Evolutionary conservation across 2,888 invertebrate species (phyloP), one percentile per base, ranked within the genome.

Genomic region (Agrotis exclamationis): DNA sequence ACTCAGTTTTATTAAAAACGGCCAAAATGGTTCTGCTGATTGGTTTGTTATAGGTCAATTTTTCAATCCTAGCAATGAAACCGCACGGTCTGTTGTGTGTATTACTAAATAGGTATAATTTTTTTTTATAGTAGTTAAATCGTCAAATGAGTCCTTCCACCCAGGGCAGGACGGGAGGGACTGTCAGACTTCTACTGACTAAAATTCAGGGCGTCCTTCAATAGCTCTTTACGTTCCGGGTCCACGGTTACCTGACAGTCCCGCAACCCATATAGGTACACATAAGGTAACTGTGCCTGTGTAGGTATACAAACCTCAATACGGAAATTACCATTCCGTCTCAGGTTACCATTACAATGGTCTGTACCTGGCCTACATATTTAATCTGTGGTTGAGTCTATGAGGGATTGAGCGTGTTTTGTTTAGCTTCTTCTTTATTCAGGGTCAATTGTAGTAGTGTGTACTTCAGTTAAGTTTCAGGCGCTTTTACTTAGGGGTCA

Each of bases 301-400:
- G n/a, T n/a, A n/a, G n/a, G n/a, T n/a, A n/a, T n/a, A 39, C 53
- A 67, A 60, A 57, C 68, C 56, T 51, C 58, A 75, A 48, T 50
- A 50, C 53, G 47, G 69, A 62, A 72, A 58, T 58, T 57, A 39
- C n/a, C 33, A 74, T 66, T 56, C 33, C 18, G 14, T 39, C 66
- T 60, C 13, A 50, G 45, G 20, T 47, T 72, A 20, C 47, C 9
- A 57, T 66, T 50, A 54, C 53, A 54, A 65, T 58, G 57, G 64
- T 62, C 62, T 64, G 45, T 20, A 64, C 51, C 44, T 74, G 74
- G 60, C 53, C 57, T 74, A 63, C 63, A 79, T 78, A 78, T 74
- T 78, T 74, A 63, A 69, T 70, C 65, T 74, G 68, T 63, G 74
- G 68, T 65, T 47, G 45, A 14, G 20, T 6, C 39, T 63, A 66